Percentiles rank a stretch among this genome's conserved stretches.
phyloP scores from a whole-genome alignment of 2,888 invertebrate species.

The Drosophila nigricruria region DNA sequence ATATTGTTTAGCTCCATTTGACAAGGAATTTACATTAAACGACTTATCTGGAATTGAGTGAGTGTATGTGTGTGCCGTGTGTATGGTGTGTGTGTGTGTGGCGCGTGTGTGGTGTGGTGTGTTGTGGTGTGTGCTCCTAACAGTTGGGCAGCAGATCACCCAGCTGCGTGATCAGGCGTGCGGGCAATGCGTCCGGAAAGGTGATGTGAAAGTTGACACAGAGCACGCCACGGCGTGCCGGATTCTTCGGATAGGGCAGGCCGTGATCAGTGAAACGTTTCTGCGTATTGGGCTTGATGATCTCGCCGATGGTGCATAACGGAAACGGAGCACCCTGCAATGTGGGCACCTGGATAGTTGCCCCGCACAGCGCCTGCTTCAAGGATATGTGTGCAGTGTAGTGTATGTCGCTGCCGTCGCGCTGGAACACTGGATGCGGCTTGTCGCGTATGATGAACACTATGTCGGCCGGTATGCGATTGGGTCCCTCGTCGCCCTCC shows the following conservation, averaged over 20 bases:
- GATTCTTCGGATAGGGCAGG: constrained; percentile 96
- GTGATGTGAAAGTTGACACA: constrained; percentile 97
- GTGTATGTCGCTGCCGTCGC: constrained; percentile 96
- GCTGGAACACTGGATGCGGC: constrained; percentile 93
- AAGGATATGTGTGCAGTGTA: constrained; percentile 94
- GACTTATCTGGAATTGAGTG: background rate
- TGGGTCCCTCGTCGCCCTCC: constrained; percentile 96
- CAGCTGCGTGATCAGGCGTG: constrained; percentile 93
- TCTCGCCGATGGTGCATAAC: constrained; percentile 90
- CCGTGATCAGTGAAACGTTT: constrained; percentile 95
- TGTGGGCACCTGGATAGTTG: constrained; percentile 95
- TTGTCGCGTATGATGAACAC: constrained; percentile 98
- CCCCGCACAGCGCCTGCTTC: constrained; percentile 96
- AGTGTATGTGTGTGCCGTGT: background rate
- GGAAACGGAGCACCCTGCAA: constrained; percentile 92
- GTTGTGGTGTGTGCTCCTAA: background rate
- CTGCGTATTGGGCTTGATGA: constrained; percentile 94
- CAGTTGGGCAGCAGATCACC: constrained; percentile 90
- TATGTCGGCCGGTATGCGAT: constrained; percentile 97
- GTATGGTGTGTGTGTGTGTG: background rate
- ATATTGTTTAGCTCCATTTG: constrained; percentile 11
- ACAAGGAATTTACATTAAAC: constrained; percentile 43
- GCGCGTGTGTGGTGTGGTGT: background rate
- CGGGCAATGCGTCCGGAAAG: constrained; percentile 93
- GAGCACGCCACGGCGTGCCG: constrained; percentile 94